Evolutionary conservation across 2,888 invertebrate genomes (phyloP).

Genomic region (Drosophila neutralis): DNA sequence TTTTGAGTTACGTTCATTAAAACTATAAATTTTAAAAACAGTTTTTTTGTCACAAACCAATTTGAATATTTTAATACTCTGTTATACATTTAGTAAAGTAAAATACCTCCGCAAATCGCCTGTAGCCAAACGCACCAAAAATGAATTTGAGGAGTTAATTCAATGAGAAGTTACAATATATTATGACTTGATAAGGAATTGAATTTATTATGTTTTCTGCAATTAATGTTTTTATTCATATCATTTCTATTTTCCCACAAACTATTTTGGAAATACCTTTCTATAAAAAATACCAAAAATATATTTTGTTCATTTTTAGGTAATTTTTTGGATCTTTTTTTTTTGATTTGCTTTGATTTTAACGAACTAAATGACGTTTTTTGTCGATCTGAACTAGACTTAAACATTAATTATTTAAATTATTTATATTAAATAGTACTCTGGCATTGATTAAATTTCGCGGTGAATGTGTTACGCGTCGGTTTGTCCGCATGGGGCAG

Average conservation of each 20-base stretch:
- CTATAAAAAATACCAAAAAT: not conserved
- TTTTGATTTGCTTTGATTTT: not conserved
- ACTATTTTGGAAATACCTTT: not conserved
- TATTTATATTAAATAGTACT: not conserved
- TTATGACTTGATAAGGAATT: not conserved
- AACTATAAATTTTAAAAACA: no score
- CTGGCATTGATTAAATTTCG: not conserved
- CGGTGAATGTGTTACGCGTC: no score
- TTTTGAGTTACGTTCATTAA: not conserved
- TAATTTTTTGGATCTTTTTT: not conserved
- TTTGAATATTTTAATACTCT: not conserved
- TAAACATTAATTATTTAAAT: not conserved
- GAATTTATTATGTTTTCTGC: not conserved
- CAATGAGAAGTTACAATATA: not conserved
- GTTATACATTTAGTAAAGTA: not conserved
- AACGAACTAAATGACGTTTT: not conserved
- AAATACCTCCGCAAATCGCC: not conserved
- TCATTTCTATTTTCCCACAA: not conserved
- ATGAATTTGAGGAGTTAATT: not conserved
- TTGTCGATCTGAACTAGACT: not conserved
- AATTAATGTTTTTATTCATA: not conserved
- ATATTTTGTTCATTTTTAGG: not conserved
- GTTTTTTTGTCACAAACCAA: no score
- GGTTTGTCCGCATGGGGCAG: no score
- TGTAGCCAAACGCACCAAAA: no score